Evolutionary conservation across 2,888 invertebrate genomes (phyloP), one percentile per base, ranked within the genome.

Genomic region (Scaptomyza cyrtandrae): DNA sequence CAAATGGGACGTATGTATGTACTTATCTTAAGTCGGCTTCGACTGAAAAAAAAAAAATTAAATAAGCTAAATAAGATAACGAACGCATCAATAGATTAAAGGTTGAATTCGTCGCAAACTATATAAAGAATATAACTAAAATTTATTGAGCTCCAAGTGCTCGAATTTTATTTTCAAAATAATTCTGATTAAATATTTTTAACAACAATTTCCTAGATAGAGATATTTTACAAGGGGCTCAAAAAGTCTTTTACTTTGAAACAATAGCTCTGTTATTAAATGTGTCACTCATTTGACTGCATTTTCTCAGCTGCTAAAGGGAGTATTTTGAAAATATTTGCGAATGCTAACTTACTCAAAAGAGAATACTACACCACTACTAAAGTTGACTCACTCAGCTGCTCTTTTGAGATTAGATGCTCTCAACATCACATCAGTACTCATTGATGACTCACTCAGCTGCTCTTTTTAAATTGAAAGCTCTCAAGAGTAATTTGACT

Each of bases 391-490:
- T 50, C 6, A 63, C 43, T 58, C 43, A 58, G 1, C 4, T 14
- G 14, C 45, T 49, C 43, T 63, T 37, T 37, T 43, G 9, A 27
- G 1, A 24, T 16, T 19, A 13, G 0, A 4, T 37, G 24, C 35
- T 33, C 65, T 65, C 49, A 53, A n/a, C n/a, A n/a, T n/a, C n/a
- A n/a, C n/a, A n/a, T n/a, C n/a, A n/a, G n/a, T n/a, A n/a, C n/a
- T n/a, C n/a, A n/a, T n/a, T n/a, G n/a, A n/a, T n/a, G 33, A 37
- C 10, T 50, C 6, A 63, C 43, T 58, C 43, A 58, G 1, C 4
- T 14, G 13, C 39, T 49, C 43, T 63, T 37, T 37, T 43, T 13
- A 27, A 1, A 24, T 16, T 19, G 13, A 0, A 4, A 43, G 24
- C 35, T 33, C 65, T 65, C 49, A 53, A 39, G 43, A 54, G 31